Base-by-base conservation (phyloP, 2,888 invertebrate species). In the Podabrus alpinus region DNA sequence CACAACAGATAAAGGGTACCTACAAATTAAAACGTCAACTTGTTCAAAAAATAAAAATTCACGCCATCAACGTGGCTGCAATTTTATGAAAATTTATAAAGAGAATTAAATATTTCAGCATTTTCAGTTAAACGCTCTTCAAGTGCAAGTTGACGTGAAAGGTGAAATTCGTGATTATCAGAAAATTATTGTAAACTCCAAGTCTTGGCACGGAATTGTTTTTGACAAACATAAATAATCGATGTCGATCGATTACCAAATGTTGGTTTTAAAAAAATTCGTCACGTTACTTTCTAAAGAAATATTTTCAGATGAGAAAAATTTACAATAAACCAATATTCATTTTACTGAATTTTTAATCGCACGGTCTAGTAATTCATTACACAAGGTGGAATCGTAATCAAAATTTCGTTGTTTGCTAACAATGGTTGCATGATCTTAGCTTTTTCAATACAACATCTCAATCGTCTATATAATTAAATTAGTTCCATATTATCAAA, bases 101-200 rank as follows among this genome's bases (percentile, higher is more conserved):
- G 45, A 45, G n/a, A 45, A 45, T 45, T n/a, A 45, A 45, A 45
- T 45, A 45, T 45, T 45, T 45, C 45, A 45, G 45, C n/a, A 45
- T 45, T 45, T 45, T 45, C 45, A 45, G 45, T 64, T 64, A 19
- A 10, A 64, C 21, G 62, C 62, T 19, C n/a, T 19, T 19, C 62
- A 21, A 64, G 62, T 21, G 19, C 17, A 64, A 64, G 62, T 64
- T 17, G 62, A 21, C 62, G 62, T 64, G 62, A 64, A 64, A 64
- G 62, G 62, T 64, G 62, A 64, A 64, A 64, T n/a, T 64, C 62
- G 62, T 64, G 62, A 64, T 64, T 64, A 64, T 19, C 21, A 64
- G 17, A 64, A 64, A 64, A 64, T 64, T 64, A 19, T 64, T 21
- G 13, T 64, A 64, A 11, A 19, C 11, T 17, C 19, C 21, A 19